Percentiles rank a stretch among this genome's conserved stretches.
phyloP scores from a whole-genome alignment of 2,113 vertebrate genomes.

The Neodon shergylaensis region DNA sequence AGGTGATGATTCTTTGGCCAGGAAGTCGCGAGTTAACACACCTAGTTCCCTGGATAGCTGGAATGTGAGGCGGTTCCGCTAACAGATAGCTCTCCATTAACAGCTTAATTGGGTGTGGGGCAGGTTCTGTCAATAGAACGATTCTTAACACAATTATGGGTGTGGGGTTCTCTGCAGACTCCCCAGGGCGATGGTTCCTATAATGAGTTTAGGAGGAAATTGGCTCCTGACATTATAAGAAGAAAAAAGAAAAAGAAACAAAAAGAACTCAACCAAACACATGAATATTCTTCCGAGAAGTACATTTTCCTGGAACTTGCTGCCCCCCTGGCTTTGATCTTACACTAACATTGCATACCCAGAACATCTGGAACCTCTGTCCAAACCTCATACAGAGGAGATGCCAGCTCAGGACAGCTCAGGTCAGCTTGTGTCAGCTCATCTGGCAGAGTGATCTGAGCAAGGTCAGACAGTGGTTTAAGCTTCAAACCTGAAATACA shows the following conservation, averaged over 20 bases:
- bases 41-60: too few relatives aligned
- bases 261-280: background rate
- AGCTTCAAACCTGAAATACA: background rate
- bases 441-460: background rate
- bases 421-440: background rate
- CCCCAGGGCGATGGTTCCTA: too few relatives aligned
- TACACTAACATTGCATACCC: background rate
- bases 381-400: background rate
- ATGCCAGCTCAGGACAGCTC: background rate
- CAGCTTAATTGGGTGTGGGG: too few relatives aligned
- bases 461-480: background rate
- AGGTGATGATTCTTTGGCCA: too few relatives aligned
- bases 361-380: background rate
- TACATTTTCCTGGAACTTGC: background rate
- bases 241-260: background rate
- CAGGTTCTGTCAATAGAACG: too few relatives aligned
- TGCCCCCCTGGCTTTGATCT: background rate
- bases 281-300: background rate
- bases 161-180: too few relatives aligned
- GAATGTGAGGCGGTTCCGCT: too few relatives aligned
- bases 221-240: too few relatives aligned
- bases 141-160: too few relatives aligned
- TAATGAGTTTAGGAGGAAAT: too few relatives aligned
- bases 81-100: too few relatives aligned
- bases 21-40: too few relatives aligned